Percentiles rank a stretch among this genome's conserved stretches.
These are phyloP conservation scores for Mystacides longicornis DNA, from an alignment of 2,888 invertebrate species.

Conservation along the genomic window DNA sequence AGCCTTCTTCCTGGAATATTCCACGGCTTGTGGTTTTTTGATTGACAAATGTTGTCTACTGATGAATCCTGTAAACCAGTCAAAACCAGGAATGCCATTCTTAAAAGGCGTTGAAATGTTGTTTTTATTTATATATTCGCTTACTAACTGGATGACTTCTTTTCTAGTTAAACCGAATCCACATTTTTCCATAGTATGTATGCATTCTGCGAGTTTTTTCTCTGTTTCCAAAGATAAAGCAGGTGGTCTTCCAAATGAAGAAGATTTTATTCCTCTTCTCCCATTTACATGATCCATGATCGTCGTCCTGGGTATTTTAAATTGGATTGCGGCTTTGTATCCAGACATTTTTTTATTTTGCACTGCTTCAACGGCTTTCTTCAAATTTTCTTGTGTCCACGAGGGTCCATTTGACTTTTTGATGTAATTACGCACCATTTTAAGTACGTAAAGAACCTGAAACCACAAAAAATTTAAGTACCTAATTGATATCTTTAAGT, in stretches of 20 bases:
- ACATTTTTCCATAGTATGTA: constrained; percentile 29
- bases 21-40: constrained; percentile 32
- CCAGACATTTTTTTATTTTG: neutral
- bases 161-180: constrained; percentile 32
- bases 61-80: constrained; percentile 30
- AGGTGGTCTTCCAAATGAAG: constrained; percentile 27
- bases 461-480: too few relatives aligned
- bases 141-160: constrained; percentile 30
- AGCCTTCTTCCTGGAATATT: constrained; percentile 23
- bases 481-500: too few relatives aligned
- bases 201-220: constrained; percentile 26
- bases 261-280: constrained; percentile 22
- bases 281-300: constrained; percentile 26
- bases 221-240: constrained; percentile 28
- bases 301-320: constrained; percentile 25
- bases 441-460: too few relatives aligned
- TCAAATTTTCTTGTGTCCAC: neutral
- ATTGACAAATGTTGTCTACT: constrained; percentile 30
- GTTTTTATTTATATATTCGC: constrained; percentile 26
- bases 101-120: constrained; percentile 26
- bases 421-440: too few relatives aligned
- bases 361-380: constrained; percentile 1
- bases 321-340: constrained; percentile 8
- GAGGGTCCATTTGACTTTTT: too few relatives aligned
- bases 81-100: constrained; percentile 29